Evolutionary conservation across 2,797 vertebrate species (phyloP), one percentile per base, ranked within the genome.

Genomic region (Ceryle rudis): DNA sequence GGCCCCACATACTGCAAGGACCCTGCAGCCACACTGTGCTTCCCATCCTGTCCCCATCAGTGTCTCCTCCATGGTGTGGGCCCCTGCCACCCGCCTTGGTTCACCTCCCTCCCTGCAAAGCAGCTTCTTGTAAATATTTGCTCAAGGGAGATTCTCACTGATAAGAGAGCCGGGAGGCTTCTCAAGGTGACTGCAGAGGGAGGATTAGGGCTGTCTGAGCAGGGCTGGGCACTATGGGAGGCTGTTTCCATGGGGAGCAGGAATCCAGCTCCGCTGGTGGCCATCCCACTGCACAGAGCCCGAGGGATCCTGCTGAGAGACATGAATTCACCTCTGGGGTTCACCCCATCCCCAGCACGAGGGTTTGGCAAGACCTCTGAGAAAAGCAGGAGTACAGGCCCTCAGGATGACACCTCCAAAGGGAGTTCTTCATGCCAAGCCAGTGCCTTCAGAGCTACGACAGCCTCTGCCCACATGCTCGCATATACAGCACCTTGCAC

Each of bases 211-310:
- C 95, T 96, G 96, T 96, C 97, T 97, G 88, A 81, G 94, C 73
- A 97, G 94, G 97, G 97, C 88, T 57, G 79, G 96, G 96, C 33
- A 29, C 90, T 95, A 84, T 41, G n/a, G 93, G 95, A 96, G 96
- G 95, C 94, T 96, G 98, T 98, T 97, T 97, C 98, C 96, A 97
- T 97, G 98, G 97, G 97, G 97, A 98, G 97, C 95, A 97, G 97
- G 98, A 98, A 98, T 98, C 98, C 47, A 26, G 98, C 97, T 98
- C 97, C 41, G 95, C 98, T 96, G 97, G 97, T 98, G 86, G 61
- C 85, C 8, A 0, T 54, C 78, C 78, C 1, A 3, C 39, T 1
- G 9, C 33, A 5, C 20, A 1, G 20, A 91, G 69, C 69, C 51
- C 0, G 2, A 33, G 42, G 57, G 44, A 64, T 66, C 22, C n/a